Evolutionary conservation across 2,113 vertebrate species (phyloP), one percentile per base, ranked within the genome.

Genomic region (Myodes glareolus): DNA sequence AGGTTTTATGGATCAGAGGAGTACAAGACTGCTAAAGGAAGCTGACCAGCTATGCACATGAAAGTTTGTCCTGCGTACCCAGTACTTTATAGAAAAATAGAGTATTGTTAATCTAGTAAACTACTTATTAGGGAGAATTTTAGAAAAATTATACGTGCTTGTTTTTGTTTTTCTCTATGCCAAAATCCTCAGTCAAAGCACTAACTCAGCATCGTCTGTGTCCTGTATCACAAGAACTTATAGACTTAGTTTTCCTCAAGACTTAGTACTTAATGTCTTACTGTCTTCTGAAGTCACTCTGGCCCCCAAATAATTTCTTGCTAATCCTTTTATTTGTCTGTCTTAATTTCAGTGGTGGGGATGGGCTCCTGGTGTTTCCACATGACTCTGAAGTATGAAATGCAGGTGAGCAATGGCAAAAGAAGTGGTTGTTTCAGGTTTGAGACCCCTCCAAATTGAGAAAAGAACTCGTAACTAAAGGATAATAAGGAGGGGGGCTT

Each of bases 351-450:
- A 99, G 99, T 99, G 97, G 99, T 99, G 58, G 99, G 99, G 80
- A 97, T 99, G 94, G 99, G 99, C 82, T 99, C 99, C 90, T 99
- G 99, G 99, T 99, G 99, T 98, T 99, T 99, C 98, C 99, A 99
- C 98, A 99, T 99, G 99, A 99, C 99, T 25, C 98, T 99, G 97
- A 99, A 99, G 91, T 99, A 99, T 98, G 99, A 99, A 98, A 99
- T 99, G 99, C 99, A 99, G 99, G 99, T 99, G 96, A 98, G 99
- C 97, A 91, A 94, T 92, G 36, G 86, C 65, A 94, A 92, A 92
- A 94, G 92, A 89, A 93, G 77, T 93, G 84, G 19, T 93, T 91
- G 73, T 86, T 90, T 97, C 92, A 82, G 94, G 91, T 61, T 82
- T 94, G 72, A 97, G 17, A 65, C 31, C 82, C 58, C 93, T 94